phyloP scores from a whole-genome alignment of 2,888 invertebrate species.

The Nymphalis c-album region DNA sequence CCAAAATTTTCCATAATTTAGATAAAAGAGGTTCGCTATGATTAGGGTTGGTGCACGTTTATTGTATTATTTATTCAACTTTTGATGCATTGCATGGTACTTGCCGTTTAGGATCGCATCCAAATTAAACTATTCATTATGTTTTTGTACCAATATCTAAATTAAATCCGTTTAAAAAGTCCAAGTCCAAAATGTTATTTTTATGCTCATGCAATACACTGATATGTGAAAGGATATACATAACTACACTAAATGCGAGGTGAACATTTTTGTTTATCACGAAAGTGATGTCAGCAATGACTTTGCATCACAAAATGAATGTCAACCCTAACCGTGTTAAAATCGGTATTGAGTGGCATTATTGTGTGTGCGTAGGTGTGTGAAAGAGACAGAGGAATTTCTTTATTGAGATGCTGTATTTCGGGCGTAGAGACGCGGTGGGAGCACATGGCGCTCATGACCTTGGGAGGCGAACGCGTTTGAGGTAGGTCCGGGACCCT shows the following conservation, averaged over 20 bases:
- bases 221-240: too few relatives aligned
- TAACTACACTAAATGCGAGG: background rate
- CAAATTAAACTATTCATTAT: background rate
- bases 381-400: constrained; percentile 53
- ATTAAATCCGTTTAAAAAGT: too few relatives aligned
- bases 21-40: constrained; percentile 79
- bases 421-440: constrained; percentile 64
- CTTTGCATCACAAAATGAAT: constrained; percentile 6
- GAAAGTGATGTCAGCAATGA: constrained; percentile 12
- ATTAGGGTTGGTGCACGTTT: constrained; percentile 66
- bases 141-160: too few relatives aligned
- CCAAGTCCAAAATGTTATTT: too few relatives aligned
- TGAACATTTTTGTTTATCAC: background rate
- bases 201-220: too few relatives aligned
- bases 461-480: constrained; percentile 68
- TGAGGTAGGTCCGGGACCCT: constrained; percentile 78
- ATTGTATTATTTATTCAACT: constrained; percentile 3
- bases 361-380: constrained; percentile 48
- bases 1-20: constrained; percentile 81
- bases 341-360: constrained; percentile 60
- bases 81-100: background rate
- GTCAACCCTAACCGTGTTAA: constrained; percentile 41
- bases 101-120: background rate
- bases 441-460: constrained; percentile 68
- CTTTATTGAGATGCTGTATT: constrained; percentile 71